Evolutionary conservation across 2,113 vertebrate genomes (phyloP), one percentile per base, ranked within the genome.

Genomic region (Melanotaenia duboulayi): DNA sequence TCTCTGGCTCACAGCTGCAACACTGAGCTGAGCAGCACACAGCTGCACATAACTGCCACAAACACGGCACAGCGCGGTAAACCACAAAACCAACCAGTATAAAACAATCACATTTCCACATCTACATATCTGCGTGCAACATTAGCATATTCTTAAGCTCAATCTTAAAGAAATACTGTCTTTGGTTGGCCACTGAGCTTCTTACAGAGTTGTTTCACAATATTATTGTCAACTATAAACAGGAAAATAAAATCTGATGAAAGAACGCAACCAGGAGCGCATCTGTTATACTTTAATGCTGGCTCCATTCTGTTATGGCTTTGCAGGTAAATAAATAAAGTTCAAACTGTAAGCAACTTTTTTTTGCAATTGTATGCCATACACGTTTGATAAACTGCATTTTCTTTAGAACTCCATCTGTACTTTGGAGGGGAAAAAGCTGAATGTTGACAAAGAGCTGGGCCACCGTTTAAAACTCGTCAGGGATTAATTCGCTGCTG

Each of bases 181-280:
- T 75, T 65, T 11, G 20, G 50, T 59, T 35, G 65, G 54, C 59
- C 6, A 1, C 25, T 20, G 35, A 57, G 55, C 42, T 60, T 19
- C 22, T 71, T 4, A 6, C 49, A 35, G 37, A 67, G 65, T 48
- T 56, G 44, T 75, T 81, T 20, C 70, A 68, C 61, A 71, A 55
- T 66, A 32, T 78, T 80, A 80, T 68, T 64, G 61, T 80, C 73
- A 42, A 59, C 64, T 61, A 65, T 83, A 78, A 83, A 81, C 5
- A 0, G 20, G 14, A 24, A 77, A 49, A 72, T 81, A 71, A 76
- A 66, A 65, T 57, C 8, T 3, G 16, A 50, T 12, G 1, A 25
- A 70, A 65, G n/a, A 7, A 52, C 14, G n/a, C 7, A 39, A 39
- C 16, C 11, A 14, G 8, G 7, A 8, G 22, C 2, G 23, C 11